Conservation (phyloP, 2,113 vertebrate species). For the Lontra canadensis region DNA sequence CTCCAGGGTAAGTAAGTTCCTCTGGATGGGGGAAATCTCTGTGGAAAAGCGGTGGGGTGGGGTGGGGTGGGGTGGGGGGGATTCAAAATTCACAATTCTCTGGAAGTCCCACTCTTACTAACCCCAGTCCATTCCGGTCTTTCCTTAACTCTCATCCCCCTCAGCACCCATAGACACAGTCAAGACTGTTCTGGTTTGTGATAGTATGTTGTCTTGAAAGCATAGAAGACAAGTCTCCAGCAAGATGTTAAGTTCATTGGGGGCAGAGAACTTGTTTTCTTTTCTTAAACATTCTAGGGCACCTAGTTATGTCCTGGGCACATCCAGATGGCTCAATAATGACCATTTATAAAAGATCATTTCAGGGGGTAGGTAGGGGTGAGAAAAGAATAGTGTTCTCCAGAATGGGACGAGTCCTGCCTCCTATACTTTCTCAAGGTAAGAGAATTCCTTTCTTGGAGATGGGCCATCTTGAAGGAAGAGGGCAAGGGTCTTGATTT, state of each 20-base stretch:
- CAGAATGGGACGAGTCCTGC: not conserved
- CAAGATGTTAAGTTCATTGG: not conserved
- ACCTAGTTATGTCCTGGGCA: constrained; percentile 15
- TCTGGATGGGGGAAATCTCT: constrained; percentile 15
- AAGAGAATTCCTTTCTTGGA: constrained; percentile 32
- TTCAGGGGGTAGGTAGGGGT: not conserved
- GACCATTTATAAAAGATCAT: constrained; percentile 37
- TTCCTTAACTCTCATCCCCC: not conserved
- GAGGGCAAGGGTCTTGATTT: constrained; percentile 8
- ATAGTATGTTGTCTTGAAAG: not conserved
- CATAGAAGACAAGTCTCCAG: not conserved
- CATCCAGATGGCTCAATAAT: constrained; percentile 9
- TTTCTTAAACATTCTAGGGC: not conserved
- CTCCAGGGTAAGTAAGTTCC: constrained; percentile 89
- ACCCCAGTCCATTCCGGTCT: not conserved
- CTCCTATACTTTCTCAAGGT: constrained; percentile 22
- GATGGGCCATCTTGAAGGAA: not conserved
- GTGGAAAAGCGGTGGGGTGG: constrained; percentile 12
- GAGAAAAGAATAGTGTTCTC: constrained; percentile 23
- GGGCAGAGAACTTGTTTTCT: constrained; percentile 28
- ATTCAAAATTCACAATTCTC: constrained; percentile 36
- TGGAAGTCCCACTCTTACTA: not conserved
- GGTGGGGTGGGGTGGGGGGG: not conserved
- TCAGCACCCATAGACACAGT: not conserved
- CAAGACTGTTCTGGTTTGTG: not conserved